Conservation (phyloP, 1,140 invertebrate species). For the Rhynchophorus ferrugineus region DNA sequence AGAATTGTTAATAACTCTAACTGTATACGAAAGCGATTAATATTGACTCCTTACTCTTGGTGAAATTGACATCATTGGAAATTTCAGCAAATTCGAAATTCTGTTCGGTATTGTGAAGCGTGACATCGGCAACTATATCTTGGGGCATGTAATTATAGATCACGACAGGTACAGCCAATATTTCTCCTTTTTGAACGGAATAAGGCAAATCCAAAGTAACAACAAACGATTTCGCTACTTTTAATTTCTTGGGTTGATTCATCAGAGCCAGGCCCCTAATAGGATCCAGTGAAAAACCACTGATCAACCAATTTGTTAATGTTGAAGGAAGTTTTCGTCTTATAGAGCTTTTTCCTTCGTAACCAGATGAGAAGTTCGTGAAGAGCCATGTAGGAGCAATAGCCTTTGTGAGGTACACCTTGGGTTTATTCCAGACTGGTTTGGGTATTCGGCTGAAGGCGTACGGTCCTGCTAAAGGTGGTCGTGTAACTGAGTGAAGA, state of each 20-base stretch:
- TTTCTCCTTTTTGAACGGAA: constrained; percentile 83
- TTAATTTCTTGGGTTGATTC: constrained; percentile 61
- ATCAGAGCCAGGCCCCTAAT: constrained; percentile 78
- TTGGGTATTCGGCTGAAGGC: constrained; percentile 80
- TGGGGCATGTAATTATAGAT: constrained; percentile 86
- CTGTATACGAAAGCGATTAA: not conserved
- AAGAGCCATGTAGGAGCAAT: constrained; percentile 78
- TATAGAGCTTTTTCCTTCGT: constrained; percentile 50
- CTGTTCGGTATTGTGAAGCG: constrained; percentile 71
- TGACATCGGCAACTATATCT: constrained; percentile 73
- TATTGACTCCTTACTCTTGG: constrained; percentile 43
- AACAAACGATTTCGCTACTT: constrained; percentile 84
- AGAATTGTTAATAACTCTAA: constrained; percentile 12
- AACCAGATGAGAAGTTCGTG: constrained; percentile 64
- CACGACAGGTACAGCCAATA: constrained; percentile 80
- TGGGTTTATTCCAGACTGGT: constrained; percentile 69
- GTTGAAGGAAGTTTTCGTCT: constrained; percentile 70
- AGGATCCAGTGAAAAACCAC: constrained; percentile 85
- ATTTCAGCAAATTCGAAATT: constrained; percentile 77
- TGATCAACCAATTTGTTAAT: constrained; percentile 88
- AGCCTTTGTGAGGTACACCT: constrained; percentile 66
- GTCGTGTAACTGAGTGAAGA: constrained; percentile 58
- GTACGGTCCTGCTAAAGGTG: constrained; percentile 78
- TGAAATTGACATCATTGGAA: constrained; percentile 58
- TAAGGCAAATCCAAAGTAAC: constrained; percentile 77